Conservation (phyloP, 2,888 invertebrate genomes). For the Heliconius charithonia region DNA sequence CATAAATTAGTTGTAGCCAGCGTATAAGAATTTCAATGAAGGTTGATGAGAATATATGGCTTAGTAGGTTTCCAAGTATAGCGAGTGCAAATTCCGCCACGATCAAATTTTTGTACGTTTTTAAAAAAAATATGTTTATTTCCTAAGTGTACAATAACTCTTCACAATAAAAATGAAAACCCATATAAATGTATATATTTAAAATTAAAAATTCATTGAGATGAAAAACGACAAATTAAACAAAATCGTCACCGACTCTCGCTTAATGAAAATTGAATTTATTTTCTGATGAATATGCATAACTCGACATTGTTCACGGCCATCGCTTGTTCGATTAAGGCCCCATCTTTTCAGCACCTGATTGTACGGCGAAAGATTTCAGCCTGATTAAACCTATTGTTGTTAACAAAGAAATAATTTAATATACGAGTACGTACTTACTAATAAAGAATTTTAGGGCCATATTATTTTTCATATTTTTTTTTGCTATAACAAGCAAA, state of each 20-base stretch:
- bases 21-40: too few relatives aligned
- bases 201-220: slow-evolving; percentile 57
- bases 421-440: slow-evolving; percentile 12
- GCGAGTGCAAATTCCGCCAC: too few relatives aligned
- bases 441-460: background rate
- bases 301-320: slow-evolving; percentile 66
- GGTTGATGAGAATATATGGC: too few relatives aligned
- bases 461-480: background rate
- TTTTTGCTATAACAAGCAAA: background rate
- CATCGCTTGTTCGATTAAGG: slow-evolving; percentile 50
- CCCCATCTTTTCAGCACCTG: slow-evolving; percentile 62
- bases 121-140: too few relatives aligned
- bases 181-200: too few relatives aligned
- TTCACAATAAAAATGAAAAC: too few relatives aligned
- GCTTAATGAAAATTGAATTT: slow-evolving; percentile 76
- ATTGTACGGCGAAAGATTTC: slow-evolving; percentile 54
- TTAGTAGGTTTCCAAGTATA: too few relatives aligned
- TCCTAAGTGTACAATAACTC: too few relatives aligned
- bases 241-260: slow-evolving; percentile 74
- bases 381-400: slow-evolving; percentile 46
- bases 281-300: slow-evolving; percentile 77
- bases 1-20: too few relatives aligned
- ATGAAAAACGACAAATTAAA: slow-evolving; percentile 76
- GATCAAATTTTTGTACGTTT: too few relatives aligned
- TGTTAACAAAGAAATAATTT: slow-evolving; percentile 23